Evolutionary conservation across 2,888 invertebrate genomes (phyloP), one percentile per base, ranked within the genome.

Genomic region (Leuctra nigra): DNA sequence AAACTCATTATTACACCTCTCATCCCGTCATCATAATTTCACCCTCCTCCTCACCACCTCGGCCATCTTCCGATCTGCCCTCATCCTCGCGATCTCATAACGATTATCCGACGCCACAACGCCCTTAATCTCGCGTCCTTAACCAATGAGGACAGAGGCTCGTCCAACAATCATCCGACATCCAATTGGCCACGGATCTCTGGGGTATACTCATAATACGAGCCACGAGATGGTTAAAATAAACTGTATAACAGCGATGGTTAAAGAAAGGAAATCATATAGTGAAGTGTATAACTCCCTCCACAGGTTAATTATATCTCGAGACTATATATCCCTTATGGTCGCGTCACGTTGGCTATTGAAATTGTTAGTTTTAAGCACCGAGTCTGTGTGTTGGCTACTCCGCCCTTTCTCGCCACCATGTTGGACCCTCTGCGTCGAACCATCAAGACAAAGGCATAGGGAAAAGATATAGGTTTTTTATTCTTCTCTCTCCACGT

Each of bases 181-280:
- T 52, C 55, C 56, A 39, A 59, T 59, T 59, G 56, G 59, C 29
- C 54, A 56, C 38, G 54, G 56, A 24, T 58, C 55, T 58, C 58
- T 46, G n/a, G n/a, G 14, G 7, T 16, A 50, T 18, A 9, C 20
- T 35, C 35, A 50, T 50, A 20, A 50, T 35, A 20, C 35, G 39
- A 24, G 23, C 24, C 47, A 47, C 23, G 35, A 16, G 35, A 50
- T 50, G 35, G 33, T 50, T 50, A 18, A 55, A 58, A 58, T 58
- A 58, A 55, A 58, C 54, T 48, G 54, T 46, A 23, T 47, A 25
- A 47, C 47, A 50, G 16, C 33, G 50, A 23, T 50, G 22, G 50
- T 50, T 50, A 50, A 33, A 50, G 50, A 50, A 50, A 50, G 50
- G 50, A 50, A 50, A 50, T 50, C 50, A 29, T 50, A 47, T 24